Base-by-base conservation (phyloP, 2,888 invertebrate genomes). In the Ramazzottius varieornatus region DNA sequence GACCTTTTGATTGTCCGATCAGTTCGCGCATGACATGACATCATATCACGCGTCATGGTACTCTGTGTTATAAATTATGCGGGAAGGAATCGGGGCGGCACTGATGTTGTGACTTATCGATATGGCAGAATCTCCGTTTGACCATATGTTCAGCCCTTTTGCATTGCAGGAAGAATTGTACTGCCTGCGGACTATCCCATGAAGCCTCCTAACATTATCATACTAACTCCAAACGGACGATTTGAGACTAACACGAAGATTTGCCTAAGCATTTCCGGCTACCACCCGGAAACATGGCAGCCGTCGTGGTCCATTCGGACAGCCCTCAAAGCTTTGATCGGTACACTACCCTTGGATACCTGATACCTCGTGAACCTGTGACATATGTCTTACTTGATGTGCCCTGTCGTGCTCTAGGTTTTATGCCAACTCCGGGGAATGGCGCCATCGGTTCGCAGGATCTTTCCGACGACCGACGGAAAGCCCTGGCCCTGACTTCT, bases 231-330 rank as follows among this genome's bases (percentile, higher is more conserved):
- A 1, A 93, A 90, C 76, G 92, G 92, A 64, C 81, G 93, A 70
- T 93, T 94, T 78, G 90, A 92, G 78, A 82, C 83, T 8, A 86
- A 88, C 75, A 90, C 88, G 75, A 93, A 93, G 78, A 91, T 94
- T 72, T 94, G 93, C 75, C 78, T 93, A 69, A 91, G 89, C 68
- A 93, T 93, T 72, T 92, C 91, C 67, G 91, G 89, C 2, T 86
- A 91, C 77, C 93, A 93, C 76, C 93, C 92, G n/a, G 93, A 94
- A 76, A 88, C 89, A 46, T 94, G 93, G 93, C 88, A 90, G 73
- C 93, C 93, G 33, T 90, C 89, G 1, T 93, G 93, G 93, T 91
- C 90, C 33, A 90, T 54, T 54, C 20, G 54, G 4, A 54, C 54
- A 8, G 66, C 32, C 24, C 29, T 66, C 24, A 29, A 24, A 66